Conservation (phyloP, 1,140 invertebrate genomes). For the Aphelinus atriplicis region DNA sequence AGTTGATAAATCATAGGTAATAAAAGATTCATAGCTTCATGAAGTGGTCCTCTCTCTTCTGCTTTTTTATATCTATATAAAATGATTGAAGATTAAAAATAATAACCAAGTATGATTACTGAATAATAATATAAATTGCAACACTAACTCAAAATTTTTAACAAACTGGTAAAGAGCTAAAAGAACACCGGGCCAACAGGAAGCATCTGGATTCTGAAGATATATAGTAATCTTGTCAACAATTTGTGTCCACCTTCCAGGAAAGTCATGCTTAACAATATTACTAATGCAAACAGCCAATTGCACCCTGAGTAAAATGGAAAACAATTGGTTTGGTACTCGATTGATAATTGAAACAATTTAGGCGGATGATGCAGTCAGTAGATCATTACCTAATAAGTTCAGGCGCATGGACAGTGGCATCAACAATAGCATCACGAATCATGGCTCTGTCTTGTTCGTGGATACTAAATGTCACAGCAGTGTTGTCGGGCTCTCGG, state of each 20-base stretch:
- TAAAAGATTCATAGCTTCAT: slow-evolving; percentile 94
- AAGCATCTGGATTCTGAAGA: slow-evolving; percentile 83
- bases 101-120: not conserved
- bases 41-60: slow-evolving; percentile 87
- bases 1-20: slow-evolving; percentile 92
- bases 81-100: not conserved
- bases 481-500: slow-evolving; percentile 80
- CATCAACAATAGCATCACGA: slow-evolving; percentile 92
- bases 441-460: slow-evolving; percentile 96
- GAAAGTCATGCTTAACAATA: slow-evolving; percentile 97
- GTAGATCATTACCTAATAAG: slow-evolving; percentile 74
- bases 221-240: slow-evolving; percentile 92
- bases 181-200: slow-evolving; percentile 91
- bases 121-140: not conserved
- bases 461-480: slow-evolving; percentile 87
- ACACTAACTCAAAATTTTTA: slow-evolving; percentile 90
- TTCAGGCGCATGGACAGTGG: slow-evolving; percentile 91
- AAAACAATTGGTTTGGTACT: not conserved
- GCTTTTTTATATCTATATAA: slow-evolving; percentile 82
- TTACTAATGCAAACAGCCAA: slow-evolving; percentile 89
- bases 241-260: slow-evolving; percentile 93
- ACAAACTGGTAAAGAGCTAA: slow-evolving; percentile 93
- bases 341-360: not conserved
- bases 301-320: slow-evolving; percentile 76
- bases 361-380: not conserved